phyloP scores from a whole-genome alignment of 2,113 vertebrate genomes.

The Myocastor coypus region DNA sequence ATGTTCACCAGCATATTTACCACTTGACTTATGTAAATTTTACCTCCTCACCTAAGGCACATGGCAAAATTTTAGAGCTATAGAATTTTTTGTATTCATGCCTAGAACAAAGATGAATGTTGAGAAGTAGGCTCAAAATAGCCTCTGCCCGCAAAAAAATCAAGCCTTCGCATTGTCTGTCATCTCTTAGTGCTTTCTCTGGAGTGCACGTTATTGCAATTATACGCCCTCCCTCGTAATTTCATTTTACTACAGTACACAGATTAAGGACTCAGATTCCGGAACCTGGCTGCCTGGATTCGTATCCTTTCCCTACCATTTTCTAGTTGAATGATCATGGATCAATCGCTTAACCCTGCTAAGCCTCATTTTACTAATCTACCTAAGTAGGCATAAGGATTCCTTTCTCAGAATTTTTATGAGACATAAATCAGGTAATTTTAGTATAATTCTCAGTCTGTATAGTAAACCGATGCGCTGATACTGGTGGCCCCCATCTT shows the following conservation, averaged over 20 bases:
- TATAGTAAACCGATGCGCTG: not conserved
- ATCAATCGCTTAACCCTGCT: not conserved
- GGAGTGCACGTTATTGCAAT: accelerated
- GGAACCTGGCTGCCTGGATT: not conserved
- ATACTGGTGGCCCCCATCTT: not conserved
- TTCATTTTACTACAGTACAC: not conserved
- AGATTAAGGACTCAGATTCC: not conserved
- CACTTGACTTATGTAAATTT: slow-evolving; percentile 21
- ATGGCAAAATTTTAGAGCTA: slow-evolving; percentile 24
- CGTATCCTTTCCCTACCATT: not conserved
- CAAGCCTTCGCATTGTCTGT: not conserved
- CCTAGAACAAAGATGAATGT: not conserved
- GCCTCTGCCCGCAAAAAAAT: not conserved
- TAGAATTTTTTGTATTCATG: slow-evolving; percentile 3
- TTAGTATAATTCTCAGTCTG: not conserved
- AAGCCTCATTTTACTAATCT: slow-evolving; percentile 8
- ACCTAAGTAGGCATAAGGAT: not conserved
- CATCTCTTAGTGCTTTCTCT: not conserved
- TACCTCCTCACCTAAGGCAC: slow-evolving; percentile 33
- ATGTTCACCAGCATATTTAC: not conserved
- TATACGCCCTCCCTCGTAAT: not conserved
- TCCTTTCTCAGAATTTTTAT: not conserved
- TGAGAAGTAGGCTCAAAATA: not conserved
- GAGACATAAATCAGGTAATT: not conserved
- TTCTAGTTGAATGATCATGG: not conserved